Conservation (phyloP, 2,888 invertebrate genomes). For the Cyaniris semiargus region DNA sequence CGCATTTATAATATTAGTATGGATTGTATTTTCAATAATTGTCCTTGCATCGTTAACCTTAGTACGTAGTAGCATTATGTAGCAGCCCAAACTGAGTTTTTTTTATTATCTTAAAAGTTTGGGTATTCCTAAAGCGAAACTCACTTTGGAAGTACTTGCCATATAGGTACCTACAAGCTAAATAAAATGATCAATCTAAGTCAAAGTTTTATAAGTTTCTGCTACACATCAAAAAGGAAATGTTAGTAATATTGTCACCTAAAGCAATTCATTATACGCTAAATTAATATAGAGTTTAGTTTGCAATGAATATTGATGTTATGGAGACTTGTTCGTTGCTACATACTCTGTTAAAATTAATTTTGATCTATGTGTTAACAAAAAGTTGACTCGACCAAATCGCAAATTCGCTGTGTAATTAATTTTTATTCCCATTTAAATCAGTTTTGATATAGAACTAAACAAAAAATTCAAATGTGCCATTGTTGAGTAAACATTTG, state of each 20-base stretch:
- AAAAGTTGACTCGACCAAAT: no score
- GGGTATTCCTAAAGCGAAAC: neutral
- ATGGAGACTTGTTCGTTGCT: slow-evolving; percentile 3
- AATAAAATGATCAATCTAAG: neutral
- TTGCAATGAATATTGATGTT: slow-evolving; percentile 32
- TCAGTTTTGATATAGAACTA: no score
- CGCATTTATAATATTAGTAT: no score
- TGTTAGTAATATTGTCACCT: slow-evolving; percentile 25
- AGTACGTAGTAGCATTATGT: no score
- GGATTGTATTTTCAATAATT: no score
- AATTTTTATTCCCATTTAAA: no score
- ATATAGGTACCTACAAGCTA: neutral
- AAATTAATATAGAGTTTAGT: slow-evolving; percentile 29
- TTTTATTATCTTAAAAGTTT: neutral
- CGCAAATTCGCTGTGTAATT: no score
- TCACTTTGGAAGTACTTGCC: neutral
- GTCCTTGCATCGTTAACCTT: no score
- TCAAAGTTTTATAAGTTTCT: neutral
- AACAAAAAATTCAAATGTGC: no score
- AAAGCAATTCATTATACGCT: slow-evolving; percentile 16
- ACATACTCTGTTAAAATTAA: neutral
- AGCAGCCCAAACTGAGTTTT: no score
- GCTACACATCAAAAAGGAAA: neutral
- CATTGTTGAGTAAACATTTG: no score
- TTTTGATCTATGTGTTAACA: no score